Conservation (phyloP, 2,888 invertebrate species). For the Pseudococcus longispinus region DNA sequence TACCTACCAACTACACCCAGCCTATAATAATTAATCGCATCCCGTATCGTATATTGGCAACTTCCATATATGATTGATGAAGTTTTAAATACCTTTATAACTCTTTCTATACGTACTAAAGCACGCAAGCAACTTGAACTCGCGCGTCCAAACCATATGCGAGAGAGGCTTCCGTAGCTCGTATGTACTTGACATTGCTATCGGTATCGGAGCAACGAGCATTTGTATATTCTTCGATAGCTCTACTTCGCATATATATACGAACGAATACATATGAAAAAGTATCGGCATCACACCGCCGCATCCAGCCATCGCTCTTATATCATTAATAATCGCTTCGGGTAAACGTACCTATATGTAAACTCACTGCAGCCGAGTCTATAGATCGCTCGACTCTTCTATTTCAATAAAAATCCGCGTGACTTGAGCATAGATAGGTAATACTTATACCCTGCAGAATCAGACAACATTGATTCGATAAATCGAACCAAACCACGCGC, state of each 20-base stretch:
- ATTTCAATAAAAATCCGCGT: conserved; percentile 9
- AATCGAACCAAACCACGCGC: not conserved
- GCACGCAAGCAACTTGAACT: not conserved
- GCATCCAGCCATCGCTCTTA: not conserved
- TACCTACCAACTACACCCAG: not conserved
- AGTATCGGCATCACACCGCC: not conserved
- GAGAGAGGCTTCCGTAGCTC: not conserved
- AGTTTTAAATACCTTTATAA: not conserved
- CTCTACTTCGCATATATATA: not conserved
- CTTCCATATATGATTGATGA: conserved; percentile 16
- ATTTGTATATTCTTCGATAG: not conserved
- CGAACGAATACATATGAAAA: too few relatives aligned
- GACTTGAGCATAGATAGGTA: not conserved
- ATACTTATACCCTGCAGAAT: not conserved
- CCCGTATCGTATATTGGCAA: conserved; percentile 2
- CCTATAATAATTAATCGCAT: not conserved
- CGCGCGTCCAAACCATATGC: not conserved
- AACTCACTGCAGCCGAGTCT: not conserved
- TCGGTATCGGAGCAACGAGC: too few relatives aligned
- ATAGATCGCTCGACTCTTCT: not conserved
- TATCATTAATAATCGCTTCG: conserved; percentile 1
- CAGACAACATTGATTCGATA: conserved; percentile 38
- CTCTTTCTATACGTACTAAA: not conserved
- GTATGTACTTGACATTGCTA: not conserved
- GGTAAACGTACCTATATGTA: not conserved